Percentiles rank a stretch among this genome's conserved stretches.
Conservation (phyloP, 2,797 vertebrate species). For the Scleropages formosus region DNA sequence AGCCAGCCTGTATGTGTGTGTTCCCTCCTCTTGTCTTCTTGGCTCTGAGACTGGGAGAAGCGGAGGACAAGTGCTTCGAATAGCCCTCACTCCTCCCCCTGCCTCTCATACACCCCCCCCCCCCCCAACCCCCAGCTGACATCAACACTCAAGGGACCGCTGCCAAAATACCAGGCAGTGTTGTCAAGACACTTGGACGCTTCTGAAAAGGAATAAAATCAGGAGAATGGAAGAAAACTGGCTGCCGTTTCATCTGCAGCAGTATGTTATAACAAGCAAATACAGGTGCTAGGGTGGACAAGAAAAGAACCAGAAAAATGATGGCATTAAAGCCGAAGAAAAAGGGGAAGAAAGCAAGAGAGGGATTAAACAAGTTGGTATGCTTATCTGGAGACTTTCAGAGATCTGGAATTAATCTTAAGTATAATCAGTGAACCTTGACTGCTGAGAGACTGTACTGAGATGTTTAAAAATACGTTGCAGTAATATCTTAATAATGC, state of each 20-base stretch:
- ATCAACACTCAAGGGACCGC: slow-evolving; percentile 71
- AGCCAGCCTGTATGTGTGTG: slow-evolving; percentile 43
- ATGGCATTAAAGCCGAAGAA: background rate
- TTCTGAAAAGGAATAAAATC: slow-evolving; percentile 53
- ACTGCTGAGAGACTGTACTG: slow-evolving; percentile 24
- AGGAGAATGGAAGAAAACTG: slow-evolving; percentile 49
- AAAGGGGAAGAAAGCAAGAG: background rate
- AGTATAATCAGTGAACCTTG: slow-evolving; percentile 41
- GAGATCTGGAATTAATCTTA: slow-evolving; percentile 46
- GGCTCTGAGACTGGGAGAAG: slow-evolving; percentile 56
- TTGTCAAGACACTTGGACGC: slow-evolving; percentile 71
- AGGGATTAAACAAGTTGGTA: background rate
- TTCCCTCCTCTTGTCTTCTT: slow-evolving; percentile 41
- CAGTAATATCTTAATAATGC: background rate
- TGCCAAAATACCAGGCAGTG: slow-evolving; percentile 74
- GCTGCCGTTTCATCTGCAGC: slow-evolving; percentile 37
- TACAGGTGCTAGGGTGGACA: background rate
- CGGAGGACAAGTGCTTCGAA: slow-evolving; percentile 76
- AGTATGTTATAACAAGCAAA: slow-evolving; percentile 1
- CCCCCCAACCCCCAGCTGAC: slow-evolving; percentile 77
- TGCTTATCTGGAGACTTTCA: slow-evolving; percentile 27
- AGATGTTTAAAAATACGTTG: background rate
- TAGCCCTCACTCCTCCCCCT: slow-evolving; percentile 56
- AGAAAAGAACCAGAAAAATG: background rate
- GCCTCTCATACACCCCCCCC: slow-evolving; percentile 35